Evolutionary conservation across 2,113 vertebrate species (phyloP).

Genomic region (Pterocles burchelli): DNA sequence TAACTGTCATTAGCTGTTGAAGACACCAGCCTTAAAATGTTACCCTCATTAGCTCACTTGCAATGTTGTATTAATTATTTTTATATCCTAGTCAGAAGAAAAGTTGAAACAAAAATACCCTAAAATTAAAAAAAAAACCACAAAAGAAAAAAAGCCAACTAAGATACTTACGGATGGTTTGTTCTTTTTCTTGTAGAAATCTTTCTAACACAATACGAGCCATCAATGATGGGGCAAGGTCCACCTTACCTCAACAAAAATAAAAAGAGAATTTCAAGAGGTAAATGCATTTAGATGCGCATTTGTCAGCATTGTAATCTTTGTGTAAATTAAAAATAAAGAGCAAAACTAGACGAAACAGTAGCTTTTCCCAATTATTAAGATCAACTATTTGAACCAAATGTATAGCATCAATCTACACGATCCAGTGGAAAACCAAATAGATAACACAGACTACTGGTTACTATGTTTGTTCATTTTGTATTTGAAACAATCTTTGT

Average conservation of each 20-base stretch:
- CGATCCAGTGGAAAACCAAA: neutral
- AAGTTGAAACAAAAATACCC: neutral
- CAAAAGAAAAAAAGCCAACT: neutral
- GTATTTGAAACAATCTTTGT: neutral
- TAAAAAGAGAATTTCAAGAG: constrained; percentile 46
- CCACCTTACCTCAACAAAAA: constrained; percentile 81
- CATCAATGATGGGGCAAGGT: constrained; percentile 92
- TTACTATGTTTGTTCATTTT: neutral
- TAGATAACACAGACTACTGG: neutral
- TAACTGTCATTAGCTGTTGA: constrained; percentile 81
- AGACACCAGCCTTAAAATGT: constrained; percentile 77
- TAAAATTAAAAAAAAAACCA: neutral
- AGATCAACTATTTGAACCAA: constrained; percentile 3
- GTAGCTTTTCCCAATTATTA: constrained; percentile 5
- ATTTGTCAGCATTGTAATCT: constrained; percentile 42
- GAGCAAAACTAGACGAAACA: constrained; percentile 1
- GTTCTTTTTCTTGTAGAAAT: constrained; percentile 86
- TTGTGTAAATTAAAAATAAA: constrained; percentile 47
- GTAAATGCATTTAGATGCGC: neutral
- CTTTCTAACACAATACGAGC: constrained; percentile 90
- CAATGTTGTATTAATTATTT: constrained; percentile 61
- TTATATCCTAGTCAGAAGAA: constrained; percentile 15
- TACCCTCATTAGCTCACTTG: constrained; percentile 77
- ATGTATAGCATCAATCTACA: neutral
- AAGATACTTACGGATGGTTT: constrained; percentile 83